phyloP scores from a whole-genome alignment of 2,113 vertebrate species.

The Tychaedon coryphoeus region DNA sequence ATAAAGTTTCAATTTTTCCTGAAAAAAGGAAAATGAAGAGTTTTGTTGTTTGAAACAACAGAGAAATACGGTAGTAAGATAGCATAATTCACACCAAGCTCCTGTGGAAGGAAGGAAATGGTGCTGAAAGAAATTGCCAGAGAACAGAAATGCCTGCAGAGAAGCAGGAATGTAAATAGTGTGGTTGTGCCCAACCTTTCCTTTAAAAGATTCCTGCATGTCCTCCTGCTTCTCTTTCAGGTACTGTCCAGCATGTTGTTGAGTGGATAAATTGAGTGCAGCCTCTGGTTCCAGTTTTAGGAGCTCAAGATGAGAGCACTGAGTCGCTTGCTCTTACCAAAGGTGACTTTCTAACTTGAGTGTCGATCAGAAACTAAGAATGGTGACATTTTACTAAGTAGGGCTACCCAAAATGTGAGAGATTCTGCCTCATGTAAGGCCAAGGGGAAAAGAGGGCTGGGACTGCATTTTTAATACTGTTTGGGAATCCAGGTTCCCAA shows the following conservation, averaged over 20 bases:
- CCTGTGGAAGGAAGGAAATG: not conserved
- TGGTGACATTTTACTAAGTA: not conserved
- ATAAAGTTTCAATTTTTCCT: not conserved
- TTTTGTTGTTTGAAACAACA: not conserved
- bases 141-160: not conserved
- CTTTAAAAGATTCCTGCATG: not conserved
- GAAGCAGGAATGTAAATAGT: not conserved
- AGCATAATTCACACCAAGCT: not conserved
- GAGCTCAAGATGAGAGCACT: not conserved
- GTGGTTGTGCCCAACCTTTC: not conserved
- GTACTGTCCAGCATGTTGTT: not conserved
- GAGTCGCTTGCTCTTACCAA: accelerated
- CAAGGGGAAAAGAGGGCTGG: not conserved
- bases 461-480: slow-evolving; percentile 48
- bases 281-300: not conserved
- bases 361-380: not conserved
- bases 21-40: not conserved
- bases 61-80: not conserved
- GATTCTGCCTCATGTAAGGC: not conserved
- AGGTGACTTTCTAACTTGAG: not conserved
- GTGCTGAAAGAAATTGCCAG: not conserved
- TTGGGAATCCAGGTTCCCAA: slow-evolving; percentile 41
- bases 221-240: not conserved
- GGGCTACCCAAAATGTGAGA: not conserved
- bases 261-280: not conserved